A percentile compares a stretch with the other conserved stretches of the same genome.
These are phyloP conservation scores for Acrossocheilus fasciatus DNA, from an alignment of 2,797 vertebrate species.

Conservation along the genomic window DNA sequence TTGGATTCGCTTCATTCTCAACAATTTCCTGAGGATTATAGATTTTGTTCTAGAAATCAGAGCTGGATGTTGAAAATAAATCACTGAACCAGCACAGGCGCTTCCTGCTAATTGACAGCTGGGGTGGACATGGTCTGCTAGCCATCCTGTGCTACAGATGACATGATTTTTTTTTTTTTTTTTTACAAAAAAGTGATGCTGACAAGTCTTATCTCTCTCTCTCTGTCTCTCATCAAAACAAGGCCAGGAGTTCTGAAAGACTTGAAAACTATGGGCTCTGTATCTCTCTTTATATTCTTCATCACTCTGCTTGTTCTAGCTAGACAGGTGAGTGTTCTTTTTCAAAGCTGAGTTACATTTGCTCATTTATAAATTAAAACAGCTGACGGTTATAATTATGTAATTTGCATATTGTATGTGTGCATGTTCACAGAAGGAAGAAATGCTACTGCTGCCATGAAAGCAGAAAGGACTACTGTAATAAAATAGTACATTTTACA, in stretches of 20 bases:
- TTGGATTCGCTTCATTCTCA: background rate
- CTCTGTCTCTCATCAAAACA: conserved; percentile 5
- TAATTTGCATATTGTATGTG: background rate
- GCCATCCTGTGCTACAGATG: conserved; percentile 20
- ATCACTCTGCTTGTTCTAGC: conserved; percentile 93
- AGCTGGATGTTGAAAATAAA: conserved; percentile 13
- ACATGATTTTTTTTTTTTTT: conserved; percentile 9
- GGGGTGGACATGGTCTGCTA: conserved; percentile 40
- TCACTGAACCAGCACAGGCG: conserved; percentile 40
- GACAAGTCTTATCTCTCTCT: conserved; percentile 17
- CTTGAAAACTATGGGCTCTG: conserved; percentile 96
- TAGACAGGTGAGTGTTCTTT: conserved; percentile 87
- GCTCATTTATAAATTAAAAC: background rate
- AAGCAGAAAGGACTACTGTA: background rate
- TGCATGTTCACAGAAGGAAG: background rate
- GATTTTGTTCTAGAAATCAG: conserved; percentile 9
- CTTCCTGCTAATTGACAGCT: conserved; percentile 51
- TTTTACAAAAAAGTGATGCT: background rate
- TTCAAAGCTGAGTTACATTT: background rate
- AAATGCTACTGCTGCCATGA: background rate
- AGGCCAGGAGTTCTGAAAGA: conserved; percentile 97
- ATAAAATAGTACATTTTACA: background rate
- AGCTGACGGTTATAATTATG: background rate
- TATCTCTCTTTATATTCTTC: conserved; percentile 97
- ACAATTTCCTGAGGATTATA: background rate